Percentiles rank a stretch among this genome's conserved stretches.
Conservation (phyloP, 1,140 invertebrate species). For the Sinonovacula constricta region DNA sequence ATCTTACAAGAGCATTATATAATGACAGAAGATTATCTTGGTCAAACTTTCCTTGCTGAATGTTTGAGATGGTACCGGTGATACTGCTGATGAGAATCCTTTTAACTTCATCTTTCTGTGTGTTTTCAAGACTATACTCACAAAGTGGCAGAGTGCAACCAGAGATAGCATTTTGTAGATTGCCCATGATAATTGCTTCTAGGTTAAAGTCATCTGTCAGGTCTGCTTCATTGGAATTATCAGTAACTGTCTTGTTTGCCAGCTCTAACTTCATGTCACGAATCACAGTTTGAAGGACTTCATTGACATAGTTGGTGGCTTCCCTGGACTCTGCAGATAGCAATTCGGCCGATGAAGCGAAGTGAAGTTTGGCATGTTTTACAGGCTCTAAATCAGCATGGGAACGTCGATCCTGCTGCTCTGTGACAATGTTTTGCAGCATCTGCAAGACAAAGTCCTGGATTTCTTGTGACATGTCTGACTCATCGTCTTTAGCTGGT, state of each 20-base stretch:
- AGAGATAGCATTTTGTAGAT: constrained; percentile 22
- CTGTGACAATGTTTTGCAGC: constrained; percentile 33
- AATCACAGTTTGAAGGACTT: constrained; percentile 32
- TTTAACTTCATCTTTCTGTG: constrained; percentile 26
- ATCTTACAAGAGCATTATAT: constrained; percentile 9
- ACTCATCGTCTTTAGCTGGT: not conserved
- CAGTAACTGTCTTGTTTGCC: not conserved
- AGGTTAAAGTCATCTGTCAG: not conserved
- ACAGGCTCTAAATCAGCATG: constrained; percentile 13
- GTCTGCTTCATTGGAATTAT: not conserved
- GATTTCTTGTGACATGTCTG: constrained; percentile 28
- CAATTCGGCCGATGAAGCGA: constrained; percentile 1
- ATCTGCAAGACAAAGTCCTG: constrained; percentile 37
- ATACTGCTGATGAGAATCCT: constrained; percentile 24
- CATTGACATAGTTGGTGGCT: constrained; percentile 26
- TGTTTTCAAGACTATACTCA: not conserved
- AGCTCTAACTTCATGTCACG: constrained; percentile 24
- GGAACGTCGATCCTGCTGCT: constrained; percentile 38
- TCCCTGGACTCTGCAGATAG: constrained; percentile 26
- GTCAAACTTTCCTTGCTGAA: constrained; percentile 15
- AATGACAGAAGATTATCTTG: not conserved
- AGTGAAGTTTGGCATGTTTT: not conserved
- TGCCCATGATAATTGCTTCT: constrained; percentile 27
- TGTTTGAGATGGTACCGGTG: constrained; percentile 10
- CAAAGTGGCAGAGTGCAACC: not conserved